A percentile compares a stretch with the other conserved stretches of the same genome.
These are phyloP conservation scores for Glaucomys volans DNA, from an alignment of 2,113 vertebrate genomes.

Conservation along the genomic window DNA sequence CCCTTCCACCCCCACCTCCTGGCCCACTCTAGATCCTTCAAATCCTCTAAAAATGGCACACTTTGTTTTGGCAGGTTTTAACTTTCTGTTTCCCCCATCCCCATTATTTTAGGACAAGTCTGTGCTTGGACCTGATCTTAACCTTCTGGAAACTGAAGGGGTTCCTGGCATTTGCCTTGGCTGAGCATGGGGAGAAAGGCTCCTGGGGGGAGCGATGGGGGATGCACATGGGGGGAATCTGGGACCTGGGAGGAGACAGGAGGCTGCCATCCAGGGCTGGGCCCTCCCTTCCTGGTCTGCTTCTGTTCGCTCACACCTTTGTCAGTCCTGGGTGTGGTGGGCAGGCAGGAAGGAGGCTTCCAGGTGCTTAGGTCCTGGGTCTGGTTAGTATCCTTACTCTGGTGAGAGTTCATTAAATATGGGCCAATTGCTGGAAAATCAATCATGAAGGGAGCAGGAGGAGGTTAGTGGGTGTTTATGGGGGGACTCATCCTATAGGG, in stretches of 20 bases:
- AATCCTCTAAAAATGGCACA: background rate
- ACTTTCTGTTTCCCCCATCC: background rate
- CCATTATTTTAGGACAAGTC: slow-evolving; percentile 59
- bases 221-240: background rate
- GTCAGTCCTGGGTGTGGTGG: background rate
- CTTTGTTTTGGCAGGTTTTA: slow-evolving; percentile 24
- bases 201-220: background rate
- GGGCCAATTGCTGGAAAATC: slow-evolving; percentile 14
- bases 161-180: slow-evolving; percentile 1
- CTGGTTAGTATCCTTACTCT: slow-evolving; percentile 12
- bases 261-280: background rate
- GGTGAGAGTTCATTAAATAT: slow-evolving; percentile 40
- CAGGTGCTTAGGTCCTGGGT: background rate
- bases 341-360: background rate
- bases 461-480: background rate
- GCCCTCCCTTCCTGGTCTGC: background rate
- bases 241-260: background rate
- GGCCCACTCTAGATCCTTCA: background rate
- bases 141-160: slow-evolving; percentile 42
- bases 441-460: background rate
- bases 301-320: background rate
- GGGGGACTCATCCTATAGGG: background rate
- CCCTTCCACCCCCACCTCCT: no score
- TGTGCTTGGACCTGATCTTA: slow-evolving; percentile 45
- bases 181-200: background rate